phyloP scores from a whole-genome alignment of 2,113 vertebrate species.

The Heterocephalus glaber region DNA sequence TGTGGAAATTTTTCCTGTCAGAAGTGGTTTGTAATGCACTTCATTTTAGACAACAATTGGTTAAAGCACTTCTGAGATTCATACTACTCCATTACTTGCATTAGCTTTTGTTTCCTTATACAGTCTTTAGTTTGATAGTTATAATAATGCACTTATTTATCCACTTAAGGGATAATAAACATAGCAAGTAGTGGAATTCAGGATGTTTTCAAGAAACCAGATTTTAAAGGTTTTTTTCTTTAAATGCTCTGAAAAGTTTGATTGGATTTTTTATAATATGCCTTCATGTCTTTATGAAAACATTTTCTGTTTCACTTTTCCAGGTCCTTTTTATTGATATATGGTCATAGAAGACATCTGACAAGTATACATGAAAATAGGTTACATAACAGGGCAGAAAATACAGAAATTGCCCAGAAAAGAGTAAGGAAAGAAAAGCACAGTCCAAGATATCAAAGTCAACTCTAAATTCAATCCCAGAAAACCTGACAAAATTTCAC shows the following conservation, averaged over 20 bases:
- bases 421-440: not conserved
- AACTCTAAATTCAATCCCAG: slow-evolving; percentile 59
- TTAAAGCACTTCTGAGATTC: not conserved
- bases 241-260: slow-evolving; percentile 8
- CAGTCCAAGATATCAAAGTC: slow-evolving; percentile 69
- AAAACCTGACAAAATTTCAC: slow-evolving; percentile 68
- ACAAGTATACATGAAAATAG: slow-evolving; percentile 52
- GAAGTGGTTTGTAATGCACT: not conserved
- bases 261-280: slow-evolving; percentile 47
- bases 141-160: not conserved
- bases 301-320: slow-evolving; percentile 55
- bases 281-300: slow-evolving; percentile 51
- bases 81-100: not conserved
- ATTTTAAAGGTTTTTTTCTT: slow-evolving; percentile 48
- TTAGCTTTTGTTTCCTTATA: not conserved
- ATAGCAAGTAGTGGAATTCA: not conserved
- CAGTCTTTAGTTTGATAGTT: slow-evolving; percentile 27
- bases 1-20: slow-evolving; percentile 17
- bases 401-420: slow-evolving; percentile 61
- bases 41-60: not conserved
- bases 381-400: slow-evolving; percentile 74
- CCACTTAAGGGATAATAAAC: not conserved
- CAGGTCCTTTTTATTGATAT: slow-evolving; percentile 58
- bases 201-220: not conserved
- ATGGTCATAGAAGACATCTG: slow-evolving; percentile 56